A percentile compares a stretch with the other conserved stretches of the same genome.
These are phyloP conservation scores for Ecliptopera silaceata DNA, from an alignment of 2,888 invertebrate species.

Conservation along the genomic window DNA sequence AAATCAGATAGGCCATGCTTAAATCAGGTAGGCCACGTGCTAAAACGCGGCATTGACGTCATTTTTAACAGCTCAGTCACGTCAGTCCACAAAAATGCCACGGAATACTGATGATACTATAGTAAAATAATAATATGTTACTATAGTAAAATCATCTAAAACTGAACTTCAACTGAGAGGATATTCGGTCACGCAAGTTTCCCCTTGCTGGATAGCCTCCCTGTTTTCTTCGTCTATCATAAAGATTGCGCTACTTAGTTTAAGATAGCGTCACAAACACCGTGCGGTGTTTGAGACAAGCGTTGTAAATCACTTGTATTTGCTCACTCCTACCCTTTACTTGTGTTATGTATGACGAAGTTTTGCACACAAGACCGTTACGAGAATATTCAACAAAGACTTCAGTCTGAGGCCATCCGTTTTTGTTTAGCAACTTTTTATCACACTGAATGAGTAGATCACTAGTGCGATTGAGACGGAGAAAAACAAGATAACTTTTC, in stretches of 20 bases:
- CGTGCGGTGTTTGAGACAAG: conserved; percentile 26
- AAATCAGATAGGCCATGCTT: no score
- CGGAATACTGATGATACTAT: no score
- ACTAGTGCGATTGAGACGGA: not conserved
- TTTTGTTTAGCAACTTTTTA: not conserved
- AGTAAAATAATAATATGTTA: no score
- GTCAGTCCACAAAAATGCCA: no score
- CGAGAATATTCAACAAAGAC: conserved; percentile 1
- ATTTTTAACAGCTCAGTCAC: no score
- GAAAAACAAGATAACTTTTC: not conserved
- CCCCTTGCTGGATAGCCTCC: not conserved
- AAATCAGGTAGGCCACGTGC: no score
- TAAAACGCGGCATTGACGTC: no score
- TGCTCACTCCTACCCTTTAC: conserved; percentile 25
- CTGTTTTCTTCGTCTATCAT: conserved; percentile 2
- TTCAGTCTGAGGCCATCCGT: not conserved
- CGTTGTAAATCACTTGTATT: conserved; percentile 32
- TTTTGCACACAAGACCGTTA: conserved; percentile 20
- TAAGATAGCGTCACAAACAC: conserved; percentile 10
- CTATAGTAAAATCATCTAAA: no score
- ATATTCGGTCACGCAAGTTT: no score
- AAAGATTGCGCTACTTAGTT: conserved; percentile 3
- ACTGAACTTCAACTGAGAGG: no score
- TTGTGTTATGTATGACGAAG: conserved; percentile 32
- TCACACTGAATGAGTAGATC: not conserved